Percentiles rank a stretch among this genome's conserved stretches.
These are phyloP conservation scores for Diloba caeruleocephala DNA, from an alignment of 2,888 invertebrate genomes.

Conservation along the genomic window DNA sequence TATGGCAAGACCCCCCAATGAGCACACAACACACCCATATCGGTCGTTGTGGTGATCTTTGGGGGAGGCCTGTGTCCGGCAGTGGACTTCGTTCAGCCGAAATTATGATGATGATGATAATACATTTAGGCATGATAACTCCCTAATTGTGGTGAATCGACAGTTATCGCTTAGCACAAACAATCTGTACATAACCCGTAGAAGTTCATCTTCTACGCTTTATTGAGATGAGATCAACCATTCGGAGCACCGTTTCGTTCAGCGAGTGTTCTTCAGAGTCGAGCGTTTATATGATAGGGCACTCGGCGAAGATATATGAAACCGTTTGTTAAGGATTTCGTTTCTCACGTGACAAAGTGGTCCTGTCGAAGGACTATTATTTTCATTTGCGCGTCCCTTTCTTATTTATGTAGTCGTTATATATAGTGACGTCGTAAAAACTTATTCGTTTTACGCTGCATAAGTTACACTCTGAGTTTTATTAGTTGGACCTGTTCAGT, in stretches of 20 bases:
- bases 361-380: constrained; percentile 30
- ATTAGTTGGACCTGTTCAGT: constrained; percentile 22
- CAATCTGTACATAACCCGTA: constrained; percentile 21
- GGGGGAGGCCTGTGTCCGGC: too few species aligned
- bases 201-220: constrained; percentile 8
- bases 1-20: too few species aligned
- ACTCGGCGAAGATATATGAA: constrained; percentile 22
- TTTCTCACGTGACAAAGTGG: constrained; percentile 45
- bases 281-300: constrained; percentile 27
- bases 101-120: too few species aligned
- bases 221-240: constrained; percentile 32
- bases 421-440: constrained; percentile 32
- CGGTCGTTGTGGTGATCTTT: too few species aligned
- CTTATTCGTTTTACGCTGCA: constrained; percentile 15
- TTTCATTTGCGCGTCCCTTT: constrained; percentile 27
- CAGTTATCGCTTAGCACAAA: constrained; percentile 4
- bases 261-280: constrained; percentile 11
- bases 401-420: constrained; percentile 40
- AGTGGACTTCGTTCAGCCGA: too few species aligned
- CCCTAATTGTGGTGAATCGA: constrained; percentile 1
- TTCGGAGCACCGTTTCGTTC: constrained; percentile 11
- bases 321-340: constrained; percentile 34
- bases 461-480: constrained; percentile 25
- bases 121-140: too few species aligned
- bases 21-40: too few species aligned